Evolutionary conservation across 2,888 invertebrate genomes (phyloP).

Genomic region (Cyaniris semiargus): DNA sequence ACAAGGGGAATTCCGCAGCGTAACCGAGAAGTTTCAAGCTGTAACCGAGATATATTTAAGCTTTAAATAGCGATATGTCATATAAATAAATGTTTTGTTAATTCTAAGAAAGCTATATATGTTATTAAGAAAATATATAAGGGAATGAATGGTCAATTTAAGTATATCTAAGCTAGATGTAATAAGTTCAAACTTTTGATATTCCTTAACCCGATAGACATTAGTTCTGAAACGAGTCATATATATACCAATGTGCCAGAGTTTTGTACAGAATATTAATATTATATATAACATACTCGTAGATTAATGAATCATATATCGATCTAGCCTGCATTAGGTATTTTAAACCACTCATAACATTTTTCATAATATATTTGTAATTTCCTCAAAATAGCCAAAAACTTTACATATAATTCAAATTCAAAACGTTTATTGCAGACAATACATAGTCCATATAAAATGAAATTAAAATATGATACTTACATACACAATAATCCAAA

Average conservation of each 20-base stretch:
- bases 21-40: not conserved
- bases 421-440: too few relatives aligned
- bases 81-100: not conserved
- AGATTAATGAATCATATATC: not conserved
- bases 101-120: not conserved
- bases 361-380: not conserved
- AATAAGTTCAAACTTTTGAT: slow-evolving; percentile 7
- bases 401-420: not conserved
- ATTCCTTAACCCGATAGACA: not conserved
- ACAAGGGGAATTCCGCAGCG: not conserved
- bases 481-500: too few relatives aligned
- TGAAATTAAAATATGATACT: too few relatives aligned
- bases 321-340: not conserved
- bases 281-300: not conserved
- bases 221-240: not conserved
- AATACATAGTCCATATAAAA: too few relatives aligned
- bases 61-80: slow-evolving; percentile 2
- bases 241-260: slow-evolving; percentile 5
- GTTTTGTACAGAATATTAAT: not conserved
- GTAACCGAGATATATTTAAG: not conserved
- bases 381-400: not conserved
- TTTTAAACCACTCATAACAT: not conserved
- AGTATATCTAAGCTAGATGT: not conserved
- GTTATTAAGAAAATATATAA: not conserved
- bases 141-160: not conserved